These are phyloP conservation scores for Ormyrus nitidulus DNA, from an alignment of 2,888 invertebrate genomes.

Conservation along the genomic window DNA sequence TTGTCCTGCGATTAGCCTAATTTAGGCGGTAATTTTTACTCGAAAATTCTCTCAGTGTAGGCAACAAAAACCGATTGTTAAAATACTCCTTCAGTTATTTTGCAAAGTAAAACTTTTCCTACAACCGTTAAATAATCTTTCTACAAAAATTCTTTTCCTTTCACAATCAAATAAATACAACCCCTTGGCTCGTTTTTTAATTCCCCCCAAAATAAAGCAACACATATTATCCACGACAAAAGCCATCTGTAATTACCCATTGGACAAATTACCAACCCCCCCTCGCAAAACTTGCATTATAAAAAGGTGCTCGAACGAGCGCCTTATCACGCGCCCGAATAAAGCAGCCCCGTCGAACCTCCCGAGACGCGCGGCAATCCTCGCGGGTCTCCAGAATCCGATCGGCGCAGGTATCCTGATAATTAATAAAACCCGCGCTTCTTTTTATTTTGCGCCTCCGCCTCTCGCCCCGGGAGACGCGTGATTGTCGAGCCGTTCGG, in stretches of 20 bases:
- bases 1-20: too few relatives aligned
- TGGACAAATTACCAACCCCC: conserved; percentile 37
- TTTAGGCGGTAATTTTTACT: too few relatives aligned
- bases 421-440: conserved; percentile 30
- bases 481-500: conserved; percentile 18
- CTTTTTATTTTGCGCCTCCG: neutral
- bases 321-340: neutral
- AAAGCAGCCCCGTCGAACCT: neutral
- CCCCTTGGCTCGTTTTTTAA: too few relatives aligned
- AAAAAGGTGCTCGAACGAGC: conserved; percentile 22
- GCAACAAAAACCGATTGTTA: neutral
- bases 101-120: neutral
- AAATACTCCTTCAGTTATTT: conserved; percentile 3
- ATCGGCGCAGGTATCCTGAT: conserved; percentile 7
- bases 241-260: conserved; percentile 44
- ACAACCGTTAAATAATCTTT: neutral
- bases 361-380: neutral
- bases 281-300: neutral
- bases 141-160: too few relatives aligned
- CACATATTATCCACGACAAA: conserved; percentile 22
- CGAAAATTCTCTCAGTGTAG: too few relatives aligned
- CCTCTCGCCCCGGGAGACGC: neutral
- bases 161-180: too few relatives aligned
- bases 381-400: neutral
- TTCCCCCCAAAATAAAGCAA: neutral